Percentiles rank a stretch among this genome's conserved stretches.
phyloP scores from a whole-genome alignment of 2,113 vertebrate species.

The Sorex araneus region DNA sequence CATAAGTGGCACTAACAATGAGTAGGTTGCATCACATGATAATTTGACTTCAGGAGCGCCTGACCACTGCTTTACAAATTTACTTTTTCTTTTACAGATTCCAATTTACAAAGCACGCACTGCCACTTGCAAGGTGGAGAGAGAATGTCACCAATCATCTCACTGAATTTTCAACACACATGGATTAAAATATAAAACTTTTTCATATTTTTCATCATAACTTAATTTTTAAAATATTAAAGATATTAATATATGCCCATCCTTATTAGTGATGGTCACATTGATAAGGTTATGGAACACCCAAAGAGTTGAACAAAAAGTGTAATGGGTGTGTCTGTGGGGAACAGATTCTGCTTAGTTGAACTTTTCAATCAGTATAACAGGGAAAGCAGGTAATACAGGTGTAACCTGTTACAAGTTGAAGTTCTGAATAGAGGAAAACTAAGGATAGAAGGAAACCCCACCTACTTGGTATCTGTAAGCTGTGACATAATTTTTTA shows the following conservation, averaged over 20 bases:
- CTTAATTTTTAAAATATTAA: background rate
- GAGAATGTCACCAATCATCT: background rate
- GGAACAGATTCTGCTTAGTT: background rate
- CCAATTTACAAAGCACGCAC: no score
- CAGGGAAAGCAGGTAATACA: background rate
- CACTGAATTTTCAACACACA: background rate
- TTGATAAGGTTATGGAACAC: fast-evolving
- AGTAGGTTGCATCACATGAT: background rate
- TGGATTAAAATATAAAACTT: background rate
- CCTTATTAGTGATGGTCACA: background rate
- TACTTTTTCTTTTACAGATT: background rate
- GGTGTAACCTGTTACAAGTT: no score
- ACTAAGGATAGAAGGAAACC: background rate
- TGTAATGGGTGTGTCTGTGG: background rate
- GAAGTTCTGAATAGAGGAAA: background rate
- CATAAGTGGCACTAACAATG: background rate
- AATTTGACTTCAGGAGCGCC: background rate
- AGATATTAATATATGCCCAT: background rate
- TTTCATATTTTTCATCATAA: background rate
- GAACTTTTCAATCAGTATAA: background rate
- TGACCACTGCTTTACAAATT: background rate
- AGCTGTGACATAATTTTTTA: background rate
- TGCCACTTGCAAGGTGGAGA: background rate
- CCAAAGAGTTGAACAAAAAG: background rate
- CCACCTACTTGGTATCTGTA: background rate